phyloP scores from a whole-genome alignment of 2,888 invertebrate genomes.

The Nomada hirtipes region DNA sequence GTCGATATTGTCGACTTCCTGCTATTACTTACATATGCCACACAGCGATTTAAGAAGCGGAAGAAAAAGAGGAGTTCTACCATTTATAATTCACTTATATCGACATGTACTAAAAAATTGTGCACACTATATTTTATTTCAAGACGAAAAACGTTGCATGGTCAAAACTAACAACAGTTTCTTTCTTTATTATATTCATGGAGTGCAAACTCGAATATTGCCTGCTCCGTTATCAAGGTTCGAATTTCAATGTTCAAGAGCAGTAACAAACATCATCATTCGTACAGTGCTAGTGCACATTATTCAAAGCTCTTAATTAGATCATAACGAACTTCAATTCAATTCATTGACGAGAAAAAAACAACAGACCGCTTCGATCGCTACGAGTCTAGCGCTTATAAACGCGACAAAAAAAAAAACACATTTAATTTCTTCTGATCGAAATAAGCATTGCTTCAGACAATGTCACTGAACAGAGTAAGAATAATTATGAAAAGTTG shows the following conservation, averaged over 20 bases:
- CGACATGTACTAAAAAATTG: conserved; percentile 48
- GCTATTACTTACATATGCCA: conserved; percentile 26
- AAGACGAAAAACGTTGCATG: conserved; percentile 34
- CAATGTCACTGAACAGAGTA: conserved; percentile 50
- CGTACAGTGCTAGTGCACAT: conserved; percentile 29
- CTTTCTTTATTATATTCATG: conserved; percentile 24
- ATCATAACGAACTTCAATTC: conserved; percentile 13
- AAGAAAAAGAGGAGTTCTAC: conserved; percentile 21
- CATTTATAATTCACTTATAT: conserved; percentile 40
- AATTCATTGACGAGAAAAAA: conserved; percentile 27
- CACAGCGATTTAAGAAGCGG: conserved; percentile 34
- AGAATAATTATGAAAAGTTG: conserved; percentile 55
- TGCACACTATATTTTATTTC: conserved; percentile 45
- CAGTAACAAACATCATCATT: conserved; percentile 15
- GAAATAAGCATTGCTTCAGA: conserved; percentile 48
- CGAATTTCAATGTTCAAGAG: background rate
- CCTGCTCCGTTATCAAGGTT: conserved; percentile 26
- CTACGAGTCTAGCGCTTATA: conserved; percentile 11
- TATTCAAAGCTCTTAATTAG: conserved; percentile 19
- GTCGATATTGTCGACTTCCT: conserved; percentile 38
- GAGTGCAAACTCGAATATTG: conserved; percentile 12
- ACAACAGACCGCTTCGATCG: conserved; percentile 42
- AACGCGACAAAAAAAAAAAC: conserved; percentile 18
- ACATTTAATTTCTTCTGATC: conserved; percentile 46
- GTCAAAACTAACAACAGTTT: conserved; percentile 31